Evolutionary conservation across 2,797 vertebrate genomes (phyloP).

Genomic region (Melopsittacus undulatus): DNA sequence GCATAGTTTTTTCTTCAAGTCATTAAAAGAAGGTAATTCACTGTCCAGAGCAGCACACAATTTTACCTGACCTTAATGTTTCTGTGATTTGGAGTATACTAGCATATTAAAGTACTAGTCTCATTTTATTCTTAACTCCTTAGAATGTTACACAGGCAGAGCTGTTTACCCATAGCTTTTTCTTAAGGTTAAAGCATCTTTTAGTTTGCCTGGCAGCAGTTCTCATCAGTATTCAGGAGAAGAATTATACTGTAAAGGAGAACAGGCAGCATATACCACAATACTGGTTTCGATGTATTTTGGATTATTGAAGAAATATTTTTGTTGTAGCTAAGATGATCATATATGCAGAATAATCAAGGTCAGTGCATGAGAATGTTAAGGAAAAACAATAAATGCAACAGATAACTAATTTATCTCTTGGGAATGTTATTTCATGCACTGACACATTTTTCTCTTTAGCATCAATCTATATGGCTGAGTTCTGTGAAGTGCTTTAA

Average conservation of each 20-base stretch:
- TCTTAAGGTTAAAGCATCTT: neutral
- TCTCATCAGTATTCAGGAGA: neutral
- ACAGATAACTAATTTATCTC: constrained; percentile 12
- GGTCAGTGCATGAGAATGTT: neutral
- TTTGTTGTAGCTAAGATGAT: constrained; percentile 8
- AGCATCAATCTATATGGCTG: neutral
- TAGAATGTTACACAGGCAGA: neutral
- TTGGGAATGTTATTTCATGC: constrained; percentile 9
- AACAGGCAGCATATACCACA: neutral
- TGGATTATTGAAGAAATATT: constrained; percentile 17
- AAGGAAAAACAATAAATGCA: constrained; percentile 11
- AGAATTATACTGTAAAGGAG: neutral
- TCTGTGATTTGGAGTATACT: neutral
- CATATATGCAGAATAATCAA: neutral
- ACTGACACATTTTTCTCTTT: constrained; percentile 26
- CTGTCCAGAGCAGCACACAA: neutral
- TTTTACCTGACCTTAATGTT: neutral
- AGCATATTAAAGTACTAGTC: neutral
- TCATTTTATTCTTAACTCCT: neutral
- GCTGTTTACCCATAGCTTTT: neutral
- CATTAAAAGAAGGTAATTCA: neutral
- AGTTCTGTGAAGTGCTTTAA: constrained; percentile 36
- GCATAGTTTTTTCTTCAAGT: neutral
- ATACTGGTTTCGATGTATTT: neutral
- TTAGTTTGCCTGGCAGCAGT: neutral